phyloP scores from a whole-genome alignment of 2,888 invertebrate genomes.

The Psylliodes chrysocephalus region DNA sequence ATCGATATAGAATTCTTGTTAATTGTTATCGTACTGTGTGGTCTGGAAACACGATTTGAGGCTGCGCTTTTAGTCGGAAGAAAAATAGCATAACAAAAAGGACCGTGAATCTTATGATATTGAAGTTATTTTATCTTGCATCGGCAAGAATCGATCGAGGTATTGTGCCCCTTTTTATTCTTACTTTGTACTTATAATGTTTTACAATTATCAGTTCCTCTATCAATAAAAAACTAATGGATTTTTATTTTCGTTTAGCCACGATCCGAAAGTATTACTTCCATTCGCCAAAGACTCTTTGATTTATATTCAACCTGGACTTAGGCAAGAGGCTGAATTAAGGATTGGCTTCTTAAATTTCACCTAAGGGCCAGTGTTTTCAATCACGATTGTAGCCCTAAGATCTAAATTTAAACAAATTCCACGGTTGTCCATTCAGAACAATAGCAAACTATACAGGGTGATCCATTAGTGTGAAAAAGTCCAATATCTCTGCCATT shows the following conservation, averaged over 20 bases:
- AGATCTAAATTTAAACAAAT: no score
- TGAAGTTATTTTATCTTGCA: constrained; percentile 41
- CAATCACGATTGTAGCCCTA: constrained; percentile 1
- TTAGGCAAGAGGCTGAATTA: constrained; percentile 1
- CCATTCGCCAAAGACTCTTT: constrained; percentile 5
- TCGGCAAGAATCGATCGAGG: constrained; percentile 36
- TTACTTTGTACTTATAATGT: constrained; percentile 29
- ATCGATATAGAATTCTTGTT: constrained; percentile 54
- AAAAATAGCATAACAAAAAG: constrained; percentile 43
- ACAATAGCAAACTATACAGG: no score
- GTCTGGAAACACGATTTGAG: constrained; percentile 52
- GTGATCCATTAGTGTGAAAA: no score
- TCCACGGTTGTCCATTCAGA: no score
- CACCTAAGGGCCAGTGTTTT: background rate
- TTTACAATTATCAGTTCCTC: constrained; percentile 25
- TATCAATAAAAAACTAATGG: constrained; percentile 18
- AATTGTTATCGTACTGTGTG: constrained; percentile 56
- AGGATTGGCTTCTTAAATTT: constrained; percentile 6
- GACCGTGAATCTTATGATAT: constrained; percentile 41
- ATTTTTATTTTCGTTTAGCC: constrained; percentile 16
- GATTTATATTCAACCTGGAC: constrained; percentile 10
- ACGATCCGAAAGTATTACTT: constrained; percentile 8
- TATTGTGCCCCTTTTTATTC: constrained; percentile 24
- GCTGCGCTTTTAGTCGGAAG: constrained; percentile 47
- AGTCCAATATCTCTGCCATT: no score